Evolutionary conservation across 2,113 vertebrate species (phyloP).

Genomic region (Chroicocephalus ridibundus): DNA sequence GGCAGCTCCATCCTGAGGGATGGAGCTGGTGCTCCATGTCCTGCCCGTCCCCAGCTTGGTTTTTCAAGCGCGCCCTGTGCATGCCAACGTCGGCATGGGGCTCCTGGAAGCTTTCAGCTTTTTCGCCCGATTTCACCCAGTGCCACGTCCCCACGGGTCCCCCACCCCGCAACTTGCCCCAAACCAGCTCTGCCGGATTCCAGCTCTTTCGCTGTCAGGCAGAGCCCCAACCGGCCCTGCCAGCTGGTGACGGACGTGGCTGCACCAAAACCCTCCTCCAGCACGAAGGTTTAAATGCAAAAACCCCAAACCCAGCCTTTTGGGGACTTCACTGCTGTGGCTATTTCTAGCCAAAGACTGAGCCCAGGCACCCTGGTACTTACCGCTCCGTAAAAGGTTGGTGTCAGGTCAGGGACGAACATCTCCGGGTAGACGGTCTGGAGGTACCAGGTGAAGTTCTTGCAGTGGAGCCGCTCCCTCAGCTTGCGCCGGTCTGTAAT

Average conservation of each 20-base stretch:
- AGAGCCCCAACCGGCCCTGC: background rate
- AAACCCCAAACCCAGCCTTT: fast-evolving
- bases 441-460: slow-evolving; percentile 94
- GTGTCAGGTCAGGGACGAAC: slow-evolving; percentile 88
- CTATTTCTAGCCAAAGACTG: fast-evolving
- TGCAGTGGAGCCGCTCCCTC: slow-evolving; percentile 85
- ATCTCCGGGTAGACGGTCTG: slow-evolving; percentile 90
- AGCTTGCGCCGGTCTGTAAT: slow-evolving; percentile 85
- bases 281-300: fast-evolving
- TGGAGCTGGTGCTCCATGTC: fast-evolving
- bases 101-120: background rate
- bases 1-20: background rate
- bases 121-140: background rate
- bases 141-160: fast-evolving
- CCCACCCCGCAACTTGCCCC: background rate
- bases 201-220: background rate
- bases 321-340: fast-evolving
- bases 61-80: background rate
- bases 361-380: background rate
- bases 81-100: fast-evolving
- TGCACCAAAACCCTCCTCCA: background rate
- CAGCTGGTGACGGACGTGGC: fast-evolving
- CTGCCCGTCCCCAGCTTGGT: fast-evolving
- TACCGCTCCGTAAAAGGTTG: slow-evolving; percentile 85
- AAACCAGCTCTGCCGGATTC: slow-evolving; percentile 38